phyloP scores from a whole-genome alignment of 2,888 invertebrate species.

The Scaptomyza parva region DNA sequence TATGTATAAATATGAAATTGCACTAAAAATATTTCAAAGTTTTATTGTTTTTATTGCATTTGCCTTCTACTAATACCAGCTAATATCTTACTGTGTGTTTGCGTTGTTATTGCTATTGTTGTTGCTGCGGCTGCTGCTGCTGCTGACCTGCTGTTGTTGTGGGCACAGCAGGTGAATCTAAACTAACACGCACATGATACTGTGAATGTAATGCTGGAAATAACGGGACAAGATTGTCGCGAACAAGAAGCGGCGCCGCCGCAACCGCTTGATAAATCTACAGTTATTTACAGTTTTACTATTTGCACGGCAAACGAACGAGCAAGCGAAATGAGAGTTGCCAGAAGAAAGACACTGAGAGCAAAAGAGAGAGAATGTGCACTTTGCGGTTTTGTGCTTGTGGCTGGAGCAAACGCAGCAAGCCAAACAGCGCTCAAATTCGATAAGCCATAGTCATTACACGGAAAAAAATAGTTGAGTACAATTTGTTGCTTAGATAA shows the following conservation, averaged over 20 bases:
- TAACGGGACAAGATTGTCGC: conserved; percentile 27
- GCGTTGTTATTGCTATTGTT: not conserved
- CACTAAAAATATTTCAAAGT: not conserved
- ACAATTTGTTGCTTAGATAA: too few species aligned
- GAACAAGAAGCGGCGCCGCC: conserved; percentile 22
- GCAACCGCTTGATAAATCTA: conserved; percentile 36
- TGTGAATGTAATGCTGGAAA: conserved; percentile 30
- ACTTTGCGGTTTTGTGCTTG: conserved; percentile 13
- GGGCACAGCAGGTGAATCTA: conserved; percentile 45
- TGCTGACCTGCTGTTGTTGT: conserved; percentile 19
- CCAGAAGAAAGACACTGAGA: not conserved
- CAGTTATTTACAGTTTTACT: conserved; percentile 38
- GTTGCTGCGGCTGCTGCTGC: not conserved
- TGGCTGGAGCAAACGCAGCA: conserved; percentile 4
- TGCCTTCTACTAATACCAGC: conserved; percentile 38
- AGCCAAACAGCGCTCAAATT: conserved; percentile 45
- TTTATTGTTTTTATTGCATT: conserved; percentile 11
- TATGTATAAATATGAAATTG: not conserved
- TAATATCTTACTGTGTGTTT: conserved; percentile 46
- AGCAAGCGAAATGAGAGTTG: conserved; percentile 3
- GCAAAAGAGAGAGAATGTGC: not conserved
- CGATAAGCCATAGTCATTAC: conserved; percentile 54
- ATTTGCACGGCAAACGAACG: conserved; percentile 16
- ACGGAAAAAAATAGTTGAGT: conserved; percentile 38
- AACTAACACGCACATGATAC: conserved; percentile 59